These are phyloP conservation scores for Cryptotermes secundus DNA, from an alignment of 1,140 invertebrate genomes.

Conservation along the genomic window DNA sequence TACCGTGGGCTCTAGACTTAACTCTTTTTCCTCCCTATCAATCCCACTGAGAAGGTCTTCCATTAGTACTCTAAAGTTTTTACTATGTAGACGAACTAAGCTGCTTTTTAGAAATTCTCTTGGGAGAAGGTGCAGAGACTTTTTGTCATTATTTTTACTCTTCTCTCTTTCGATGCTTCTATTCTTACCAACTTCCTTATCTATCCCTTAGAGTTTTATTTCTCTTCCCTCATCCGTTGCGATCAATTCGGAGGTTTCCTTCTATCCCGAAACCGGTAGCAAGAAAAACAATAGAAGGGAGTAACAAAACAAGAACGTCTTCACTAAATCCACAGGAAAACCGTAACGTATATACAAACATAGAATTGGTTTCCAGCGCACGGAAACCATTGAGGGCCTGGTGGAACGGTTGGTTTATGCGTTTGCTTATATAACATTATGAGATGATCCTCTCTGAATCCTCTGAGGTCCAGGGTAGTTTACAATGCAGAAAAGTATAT, in stretches of 20 bases:
- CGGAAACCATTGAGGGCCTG: not conserved
- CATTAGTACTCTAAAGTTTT: not conserved
- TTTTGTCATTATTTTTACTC: too few species aligned
- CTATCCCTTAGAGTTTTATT: slow-evolving; percentile 10
- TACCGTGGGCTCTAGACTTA: not conserved
- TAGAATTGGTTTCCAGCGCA: not conserved
- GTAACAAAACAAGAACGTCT: not conserved
- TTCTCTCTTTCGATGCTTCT: not conserved
- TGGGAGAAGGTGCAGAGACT: not conserved
- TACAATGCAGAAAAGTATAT: not conserved
- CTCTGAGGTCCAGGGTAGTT: not conserved
- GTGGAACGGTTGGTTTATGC: not conserved
- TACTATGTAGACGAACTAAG: not conserved
- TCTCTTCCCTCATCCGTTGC: not conserved
- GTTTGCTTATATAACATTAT: slow-evolving; percentile 20
- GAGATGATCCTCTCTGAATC: slow-evolving; percentile 6
- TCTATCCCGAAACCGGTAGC: not conserved
- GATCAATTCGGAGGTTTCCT: not conserved
- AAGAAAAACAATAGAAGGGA: slow-evolving; percentile 8
- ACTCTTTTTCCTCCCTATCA: not conserved
- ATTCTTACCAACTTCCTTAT: not conserved
- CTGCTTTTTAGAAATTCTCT: slow-evolving; percentile 6
- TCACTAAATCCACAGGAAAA: not conserved
- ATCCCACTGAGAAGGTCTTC: not conserved
- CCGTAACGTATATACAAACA: not conserved